Evolutionary conservation across 2,888 invertebrate species (phyloP).

Genomic region (Cyclophora albipunctata): DNA sequence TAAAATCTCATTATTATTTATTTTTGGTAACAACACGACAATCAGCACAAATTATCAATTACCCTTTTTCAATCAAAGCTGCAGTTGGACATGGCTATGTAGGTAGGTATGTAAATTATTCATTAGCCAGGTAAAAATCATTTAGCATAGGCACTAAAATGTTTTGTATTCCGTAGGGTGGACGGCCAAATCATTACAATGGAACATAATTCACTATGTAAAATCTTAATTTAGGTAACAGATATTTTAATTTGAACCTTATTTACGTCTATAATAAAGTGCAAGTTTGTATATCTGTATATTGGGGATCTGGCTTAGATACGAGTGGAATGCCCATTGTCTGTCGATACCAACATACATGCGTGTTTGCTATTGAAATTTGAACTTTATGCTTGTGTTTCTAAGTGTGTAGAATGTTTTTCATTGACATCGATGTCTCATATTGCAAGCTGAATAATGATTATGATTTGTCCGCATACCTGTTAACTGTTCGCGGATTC

Average conservation of each 20-base stretch:
- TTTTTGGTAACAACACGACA: no score
- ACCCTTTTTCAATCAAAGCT: no score
- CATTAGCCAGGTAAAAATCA: no score
- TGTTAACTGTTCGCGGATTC: constrained; percentile 27
- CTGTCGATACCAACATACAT: constrained; percentile 29
- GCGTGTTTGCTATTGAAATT: constrained; percentile 24
- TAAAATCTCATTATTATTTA: no score
- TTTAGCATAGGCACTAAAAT: no score
- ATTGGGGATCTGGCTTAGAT: constrained; percentile 25
- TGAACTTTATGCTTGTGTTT: constrained; percentile 24
- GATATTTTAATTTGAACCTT: constrained; percentile 16
- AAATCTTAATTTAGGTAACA: background rate
- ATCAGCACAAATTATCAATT: no score
- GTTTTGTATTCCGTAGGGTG: constrained; percentile 26
- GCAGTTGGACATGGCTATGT: no score
- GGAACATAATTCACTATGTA: constrained; percentile 25
- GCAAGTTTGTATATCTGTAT: constrained; percentile 10
- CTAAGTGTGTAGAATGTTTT: constrained; percentile 20
- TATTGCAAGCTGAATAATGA: constrained; percentile 54
- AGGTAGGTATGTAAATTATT: no score
- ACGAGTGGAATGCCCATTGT: constrained; percentile 60
- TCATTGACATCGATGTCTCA: constrained; percentile 3
- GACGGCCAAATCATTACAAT: constrained; percentile 31
- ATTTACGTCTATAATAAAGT: constrained; percentile 11
- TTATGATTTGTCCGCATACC: constrained; percentile 52